Evolutionary conservation across 2,113 vertebrate species (phyloP).

Genomic region (Nannospalax galili): DNA sequence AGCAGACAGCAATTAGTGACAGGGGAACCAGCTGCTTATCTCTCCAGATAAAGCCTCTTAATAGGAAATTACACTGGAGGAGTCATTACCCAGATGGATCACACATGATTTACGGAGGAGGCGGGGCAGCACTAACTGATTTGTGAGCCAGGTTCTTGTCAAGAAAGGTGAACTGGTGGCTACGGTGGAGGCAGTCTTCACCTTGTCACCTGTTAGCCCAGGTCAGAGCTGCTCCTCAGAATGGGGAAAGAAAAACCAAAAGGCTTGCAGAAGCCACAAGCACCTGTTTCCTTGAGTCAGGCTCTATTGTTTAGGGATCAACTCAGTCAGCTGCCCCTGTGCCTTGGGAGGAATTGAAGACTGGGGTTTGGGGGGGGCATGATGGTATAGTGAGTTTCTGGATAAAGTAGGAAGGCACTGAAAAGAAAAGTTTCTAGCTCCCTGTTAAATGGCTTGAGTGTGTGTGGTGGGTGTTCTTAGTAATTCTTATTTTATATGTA

Average conservation of each 20-base stretch:
- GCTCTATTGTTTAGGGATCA: conserved; percentile 47
- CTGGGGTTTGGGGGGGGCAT: background rate
- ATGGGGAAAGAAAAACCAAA: background rate
- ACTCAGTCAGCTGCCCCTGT: background rate
- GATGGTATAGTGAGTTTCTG: fast-evolving
- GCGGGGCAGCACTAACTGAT: conserved; percentile 84
- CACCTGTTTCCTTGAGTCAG: conserved; percentile 18
- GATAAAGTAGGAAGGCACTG: background rate
- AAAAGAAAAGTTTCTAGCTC: background rate
- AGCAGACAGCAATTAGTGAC: conserved; percentile 92
- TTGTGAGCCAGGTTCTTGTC: conserved; percentile 83
- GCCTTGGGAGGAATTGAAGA: background rate
- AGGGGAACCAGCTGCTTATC: conserved; percentile 92
- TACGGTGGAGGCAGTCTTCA: background rate
- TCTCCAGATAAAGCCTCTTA: conserved; percentile 91
- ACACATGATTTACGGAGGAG: conserved; percentile 86
- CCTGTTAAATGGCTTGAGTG: background rate
- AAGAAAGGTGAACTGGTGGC: conserved; percentile 72
- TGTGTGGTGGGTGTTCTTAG: background rate
- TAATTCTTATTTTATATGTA: background rate
- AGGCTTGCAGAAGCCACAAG: background rate
- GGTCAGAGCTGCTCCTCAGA: background rate
- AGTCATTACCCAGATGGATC: conserved; percentile 90
- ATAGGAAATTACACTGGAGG: conserved; percentile 90
- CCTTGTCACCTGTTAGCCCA: conserved; percentile 41